Evolutionary conservation across 2,113 vertebrate genomes (phyloP).

Genomic region (Vombatus ursinus): DNA sequence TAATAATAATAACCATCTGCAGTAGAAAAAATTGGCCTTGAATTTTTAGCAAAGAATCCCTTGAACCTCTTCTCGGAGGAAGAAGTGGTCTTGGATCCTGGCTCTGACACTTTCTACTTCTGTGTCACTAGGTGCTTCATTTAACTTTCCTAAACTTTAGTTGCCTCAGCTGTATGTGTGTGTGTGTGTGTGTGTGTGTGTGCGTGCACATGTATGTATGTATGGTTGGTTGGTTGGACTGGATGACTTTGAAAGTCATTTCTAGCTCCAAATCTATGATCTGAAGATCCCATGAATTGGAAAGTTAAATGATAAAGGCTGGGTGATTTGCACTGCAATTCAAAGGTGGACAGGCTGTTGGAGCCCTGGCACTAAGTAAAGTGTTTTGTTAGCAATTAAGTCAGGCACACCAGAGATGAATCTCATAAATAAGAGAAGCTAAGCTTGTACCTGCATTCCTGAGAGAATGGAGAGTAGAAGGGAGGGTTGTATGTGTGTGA

Average conservation of each 20-base stretch:
- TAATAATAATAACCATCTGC: too few species aligned
- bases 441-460: slow-evolving; percentile 61
- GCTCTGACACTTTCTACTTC: too few species aligned
- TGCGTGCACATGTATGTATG: too few species aligned
- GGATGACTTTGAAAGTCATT: too few species aligned
- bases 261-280: too few species aligned
- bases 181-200: too few species aligned
- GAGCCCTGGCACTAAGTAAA: slow-evolving; percentile 78
- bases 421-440: slow-evolving; percentile 64
- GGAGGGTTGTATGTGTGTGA: not conserved
- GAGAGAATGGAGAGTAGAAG: slow-evolving; percentile 13
- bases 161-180: too few species aligned
- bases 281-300: slow-evolving; percentile 47
- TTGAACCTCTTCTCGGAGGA: slow-evolving; percentile 50
- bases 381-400: slow-evolving; percentile 80
- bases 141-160: too few species aligned
- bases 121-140: too few species aligned
- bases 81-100: too few species aligned
- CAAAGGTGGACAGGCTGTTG: slow-evolving; percentile 78
- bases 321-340: slow-evolving; percentile 80
- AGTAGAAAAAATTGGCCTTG: too few species aligned
- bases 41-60: not conserved
- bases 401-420: slow-evolving; percentile 70
- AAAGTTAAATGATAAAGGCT: slow-evolving; percentile 50
- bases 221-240: too few species aligned